phyloP scores from a whole-genome alignment of 2,113 vertebrate genomes.

The Cyanistes caeruleus region DNA sequence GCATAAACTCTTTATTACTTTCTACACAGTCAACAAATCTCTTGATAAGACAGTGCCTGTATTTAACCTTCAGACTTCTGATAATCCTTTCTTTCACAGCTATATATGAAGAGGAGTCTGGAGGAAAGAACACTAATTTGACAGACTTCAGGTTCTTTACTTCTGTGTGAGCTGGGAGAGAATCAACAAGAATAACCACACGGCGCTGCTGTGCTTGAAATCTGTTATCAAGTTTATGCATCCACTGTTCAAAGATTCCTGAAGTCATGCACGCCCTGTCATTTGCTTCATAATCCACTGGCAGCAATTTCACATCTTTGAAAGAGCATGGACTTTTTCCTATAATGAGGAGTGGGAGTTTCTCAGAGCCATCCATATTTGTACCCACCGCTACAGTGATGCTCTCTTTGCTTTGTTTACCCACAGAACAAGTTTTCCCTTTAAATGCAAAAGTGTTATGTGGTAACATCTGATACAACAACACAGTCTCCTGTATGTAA shows the following conservation, averaged over 20 bases:
- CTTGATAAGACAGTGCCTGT: constrained; percentile 66
- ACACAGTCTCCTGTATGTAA: constrained; percentile 67
- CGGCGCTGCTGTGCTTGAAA: constrained; percentile 69
- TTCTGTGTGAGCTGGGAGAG: constrained; percentile 65
- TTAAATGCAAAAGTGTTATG: constrained; percentile 71
- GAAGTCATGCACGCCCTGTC: constrained; percentile 61
- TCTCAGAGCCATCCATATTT: constrained; percentile 77
- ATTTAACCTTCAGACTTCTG: constrained; percentile 74
- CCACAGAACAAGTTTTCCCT: constrained; percentile 70
- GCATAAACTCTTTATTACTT: constrained; percentile 67
- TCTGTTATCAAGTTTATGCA: constrained; percentile 68
- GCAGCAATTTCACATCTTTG: constrained; percentile 38
- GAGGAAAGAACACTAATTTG: constrained; percentile 66
- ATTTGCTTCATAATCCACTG: constrained; percentile 73
- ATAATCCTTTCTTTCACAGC: constrained; percentile 61
- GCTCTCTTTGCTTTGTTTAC: constrained; percentile 64
- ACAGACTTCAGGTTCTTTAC: constrained; percentile 68
- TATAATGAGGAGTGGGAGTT: constrained; percentile 75
- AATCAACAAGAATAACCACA: constrained; percentile 69
- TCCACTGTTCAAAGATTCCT: constrained; percentile 71
- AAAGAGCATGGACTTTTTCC: constrained; percentile 57
- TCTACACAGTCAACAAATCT: constrained; percentile 71
- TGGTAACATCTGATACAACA: constrained; percentile 76
- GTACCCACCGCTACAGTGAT: constrained; percentile 64
- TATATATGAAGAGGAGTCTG: constrained; percentile 36